Evolutionary conservation across 30 jellyfish, hydroid and myxozoan species (phyloP), one percentile per base, ranked within the genome.

Genomic region (Nemopilema nomurai): DNA sequence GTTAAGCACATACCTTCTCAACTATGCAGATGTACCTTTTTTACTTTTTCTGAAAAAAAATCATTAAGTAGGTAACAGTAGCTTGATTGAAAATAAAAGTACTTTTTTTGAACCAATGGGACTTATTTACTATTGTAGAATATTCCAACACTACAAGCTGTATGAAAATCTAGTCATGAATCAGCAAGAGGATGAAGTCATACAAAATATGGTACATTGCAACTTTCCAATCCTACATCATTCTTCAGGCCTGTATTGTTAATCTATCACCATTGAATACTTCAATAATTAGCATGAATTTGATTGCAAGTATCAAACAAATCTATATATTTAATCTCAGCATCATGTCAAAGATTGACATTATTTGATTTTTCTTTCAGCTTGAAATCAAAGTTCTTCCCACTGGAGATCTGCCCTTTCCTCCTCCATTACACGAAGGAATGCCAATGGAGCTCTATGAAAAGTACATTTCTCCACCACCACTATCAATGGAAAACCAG

Each of bases 371-470:
- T 52, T 49, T 52, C 62, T 29, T 71, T 25, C 84, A 84, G 93
- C 69, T 84, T 28, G 93, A 84, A 62, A 74, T 84, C 67, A 82
- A 84, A 21, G 85, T 84, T 1, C 18, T 84, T 28, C 93, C 93
- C 1, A 18, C 41, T 64, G 83, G 62, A 7, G 93, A 63, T 64
- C 77, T 84, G 83, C 93, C 87, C 8, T 84, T 84, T 65, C 93
- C 93, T 19, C 73, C 93, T 13, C 93, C 93, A 41, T 68, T 84
- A 1, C 93, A 84, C 24, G 93, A 84, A 74, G 93, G 83, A 23
- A 71, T 84, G 71, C 93, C 93, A 4, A 19, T 84, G 16, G 93
- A 84, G 21, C 63, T 84, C 26, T 84, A 73, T 49, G 93, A 84
- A 28, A 84, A 74, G 62, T 84, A 73, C 28, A 64, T 84, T 1